These are phyloP conservation scores for Osedax fenrisi DNA, from an alignment of 2,888 invertebrate species.

Conservation along the genomic window DNA sequence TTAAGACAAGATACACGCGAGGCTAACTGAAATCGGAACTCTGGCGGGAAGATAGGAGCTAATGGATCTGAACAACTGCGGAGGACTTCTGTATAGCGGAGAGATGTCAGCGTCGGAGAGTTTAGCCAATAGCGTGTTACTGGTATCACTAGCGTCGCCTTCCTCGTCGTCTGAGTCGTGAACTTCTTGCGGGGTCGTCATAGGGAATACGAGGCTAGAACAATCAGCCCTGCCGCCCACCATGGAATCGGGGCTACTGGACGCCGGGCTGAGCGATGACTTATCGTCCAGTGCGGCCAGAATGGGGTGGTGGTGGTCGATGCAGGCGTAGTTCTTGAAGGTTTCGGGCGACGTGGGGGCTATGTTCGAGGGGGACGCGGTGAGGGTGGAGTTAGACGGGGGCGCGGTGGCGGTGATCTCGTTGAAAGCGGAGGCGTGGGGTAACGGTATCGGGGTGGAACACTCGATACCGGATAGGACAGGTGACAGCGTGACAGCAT, in stretches of 20 bases:
- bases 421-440: conserved; percentile 42
- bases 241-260: background rate
- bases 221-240: too few relatives aligned
- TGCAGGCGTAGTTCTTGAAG: conserved; percentile 21
- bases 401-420: background rate
- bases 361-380: conserved; percentile 50
- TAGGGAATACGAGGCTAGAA: background rate
- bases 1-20: background rate
- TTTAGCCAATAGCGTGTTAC: background rate
- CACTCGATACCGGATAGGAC: conserved; percentile 11
- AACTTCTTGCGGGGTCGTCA: background rate
- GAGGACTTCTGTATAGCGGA: background rate
- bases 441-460: conserved; percentile 29
- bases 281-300: background rate
- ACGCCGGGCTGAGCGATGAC: background rate
- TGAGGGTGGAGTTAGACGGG: conserved; percentile 53
- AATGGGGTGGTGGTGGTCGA: background rate
- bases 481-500: too few relatives aligned
- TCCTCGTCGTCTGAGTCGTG: background rate
- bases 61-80: background rate
- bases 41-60: background rate
- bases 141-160: background rate
- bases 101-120: too few relatives aligned
- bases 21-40: background rate
- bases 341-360: conserved; percentile 36